Evolutionary conservation across 2,797 vertebrate species (phyloP).

Genomic region (Australoheros facetus): DNA sequence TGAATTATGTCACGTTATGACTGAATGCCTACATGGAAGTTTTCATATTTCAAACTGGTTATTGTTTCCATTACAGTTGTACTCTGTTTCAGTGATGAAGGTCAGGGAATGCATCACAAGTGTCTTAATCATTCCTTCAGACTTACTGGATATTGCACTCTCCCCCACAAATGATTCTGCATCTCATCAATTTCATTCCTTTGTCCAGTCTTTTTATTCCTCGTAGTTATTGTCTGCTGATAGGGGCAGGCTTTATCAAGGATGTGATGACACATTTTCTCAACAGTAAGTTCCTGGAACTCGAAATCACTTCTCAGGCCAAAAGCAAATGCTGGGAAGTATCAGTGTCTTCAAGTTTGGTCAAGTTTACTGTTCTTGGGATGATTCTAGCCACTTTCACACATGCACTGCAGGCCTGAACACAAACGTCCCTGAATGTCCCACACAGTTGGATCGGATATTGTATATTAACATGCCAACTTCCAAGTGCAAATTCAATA

Average conservation of each 20-base stretch:
- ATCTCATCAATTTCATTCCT: neutral
- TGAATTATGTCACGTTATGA: neutral
- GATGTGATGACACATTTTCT: slow-evolving; percentile 5
- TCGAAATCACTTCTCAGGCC: neutral
- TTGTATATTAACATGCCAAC: neutral
- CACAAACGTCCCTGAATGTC: neutral
- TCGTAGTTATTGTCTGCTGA: neutral
- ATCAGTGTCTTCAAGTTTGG: neutral
- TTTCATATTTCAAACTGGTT: neutral
- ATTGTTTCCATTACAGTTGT: neutral
- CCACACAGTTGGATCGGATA: neutral
- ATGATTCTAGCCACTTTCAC: neutral
- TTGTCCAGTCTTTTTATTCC: neutral
- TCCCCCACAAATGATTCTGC: neutral
- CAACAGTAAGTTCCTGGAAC: slow-evolving; percentile 9
- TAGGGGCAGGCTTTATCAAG: neutral
- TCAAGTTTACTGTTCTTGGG: neutral
- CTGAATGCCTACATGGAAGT: neutral
- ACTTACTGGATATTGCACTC: neutral
- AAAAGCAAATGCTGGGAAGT: slow-evolving; percentile 18
- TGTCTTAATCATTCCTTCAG: neutral
- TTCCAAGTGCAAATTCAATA: neutral
- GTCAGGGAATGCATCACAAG: neutral
- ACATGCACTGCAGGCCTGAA: neutral
- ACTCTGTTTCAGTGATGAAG: neutral